Evolutionary conservation across 2,888 invertebrate genomes (phyloP).

Genomic region (Congeria kusceri): DNA sequence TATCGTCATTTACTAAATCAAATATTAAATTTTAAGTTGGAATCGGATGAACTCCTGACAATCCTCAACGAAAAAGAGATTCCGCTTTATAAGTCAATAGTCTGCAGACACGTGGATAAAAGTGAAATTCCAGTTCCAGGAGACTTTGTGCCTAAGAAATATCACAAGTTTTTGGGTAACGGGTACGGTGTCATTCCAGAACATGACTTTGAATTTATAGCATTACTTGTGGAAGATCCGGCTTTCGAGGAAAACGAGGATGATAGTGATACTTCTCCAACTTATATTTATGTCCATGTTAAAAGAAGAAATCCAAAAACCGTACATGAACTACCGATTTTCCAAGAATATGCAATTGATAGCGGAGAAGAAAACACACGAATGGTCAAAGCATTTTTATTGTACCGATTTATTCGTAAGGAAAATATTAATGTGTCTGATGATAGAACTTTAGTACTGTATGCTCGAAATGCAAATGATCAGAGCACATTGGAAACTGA

Average conservation of each 20-base stretch:
- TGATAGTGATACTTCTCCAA: background rate
- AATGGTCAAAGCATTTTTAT: constrained; percentile 1
- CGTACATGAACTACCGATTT: background rate
- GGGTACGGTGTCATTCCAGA: too few species aligned
- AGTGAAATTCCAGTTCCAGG: background rate
- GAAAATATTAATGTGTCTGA: background rate
- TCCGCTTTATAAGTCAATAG: too few species aligned
- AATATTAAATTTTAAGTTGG: too few species aligned
- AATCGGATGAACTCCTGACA: too few species aligned
- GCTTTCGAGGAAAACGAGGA: background rate
- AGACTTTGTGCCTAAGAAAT: background rate
- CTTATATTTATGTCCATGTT: constrained; percentile 24
- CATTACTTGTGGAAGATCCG: constrained; percentile 61
- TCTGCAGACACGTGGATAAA: too few species aligned
- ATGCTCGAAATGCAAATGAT: too few species aligned
- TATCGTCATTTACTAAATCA: too few species aligned
- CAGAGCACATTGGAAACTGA: background rate
- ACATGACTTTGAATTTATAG: constrained; percentile 56
- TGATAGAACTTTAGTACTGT: background rate
- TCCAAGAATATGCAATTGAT: constrained; percentile 30
- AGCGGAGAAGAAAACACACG: constrained; percentile 3
- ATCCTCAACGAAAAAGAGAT: too few species aligned
- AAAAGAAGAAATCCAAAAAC: background rate
- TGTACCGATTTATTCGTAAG: constrained; percentile 15
- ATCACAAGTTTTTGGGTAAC: too few species aligned